Conservation (phyloP, 2,888 invertebrate species). For the Synanthedon andrenaeformis region DNA sequence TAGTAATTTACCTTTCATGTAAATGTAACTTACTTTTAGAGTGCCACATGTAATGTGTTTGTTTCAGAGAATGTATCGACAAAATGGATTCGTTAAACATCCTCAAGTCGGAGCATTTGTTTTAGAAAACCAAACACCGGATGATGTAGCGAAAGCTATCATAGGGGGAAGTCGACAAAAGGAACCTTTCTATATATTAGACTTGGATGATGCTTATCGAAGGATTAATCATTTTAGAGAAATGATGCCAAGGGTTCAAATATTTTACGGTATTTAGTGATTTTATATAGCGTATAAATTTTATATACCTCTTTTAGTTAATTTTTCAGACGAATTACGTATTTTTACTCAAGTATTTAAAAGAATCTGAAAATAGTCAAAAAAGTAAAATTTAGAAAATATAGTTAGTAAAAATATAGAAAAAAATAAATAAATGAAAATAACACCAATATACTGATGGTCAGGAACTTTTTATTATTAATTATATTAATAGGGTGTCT, state of each 20-base stretch:
- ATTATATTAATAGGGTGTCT: no score
- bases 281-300: background rate
- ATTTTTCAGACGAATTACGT: background rate
- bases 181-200: slow-evolving; percentile 24
- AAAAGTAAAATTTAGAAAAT: no score
- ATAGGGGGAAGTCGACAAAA: slow-evolving; percentile 23
- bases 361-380: no score
- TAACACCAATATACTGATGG: no score
- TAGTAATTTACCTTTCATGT: no score
- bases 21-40: no score
- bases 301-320: slow-evolving; percentile 1
- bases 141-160: slow-evolving; percentile 18
- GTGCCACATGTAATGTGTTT: no score
- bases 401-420: no score
- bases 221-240: slow-evolving; percentile 22
- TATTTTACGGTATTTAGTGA: slow-evolving; percentile 28
- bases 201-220: slow-evolving; percentile 22
- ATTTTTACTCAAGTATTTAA: no score
- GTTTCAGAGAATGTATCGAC: background rate
- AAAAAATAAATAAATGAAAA: no score
- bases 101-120: background rate
- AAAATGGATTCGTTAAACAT: background rate
- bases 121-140: slow-evolving; percentile 11
- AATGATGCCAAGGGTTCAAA: slow-evolving; percentile 24
- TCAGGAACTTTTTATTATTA: no score